Conservation (phyloP, 2,888 invertebrate genomes). For the Azorinus chamasolen region DNA sequence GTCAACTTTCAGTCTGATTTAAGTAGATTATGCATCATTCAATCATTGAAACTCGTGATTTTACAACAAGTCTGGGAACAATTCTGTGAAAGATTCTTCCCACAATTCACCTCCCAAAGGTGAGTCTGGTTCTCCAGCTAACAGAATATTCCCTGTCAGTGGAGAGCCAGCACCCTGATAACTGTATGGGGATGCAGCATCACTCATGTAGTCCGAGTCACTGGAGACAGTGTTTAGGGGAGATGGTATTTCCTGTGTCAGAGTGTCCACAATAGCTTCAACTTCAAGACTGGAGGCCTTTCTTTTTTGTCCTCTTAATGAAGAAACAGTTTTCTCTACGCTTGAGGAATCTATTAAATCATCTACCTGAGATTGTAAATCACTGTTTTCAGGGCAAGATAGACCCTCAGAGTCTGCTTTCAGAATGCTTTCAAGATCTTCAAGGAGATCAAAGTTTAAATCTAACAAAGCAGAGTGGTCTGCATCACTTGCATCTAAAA, state of each 20-base stretch:
- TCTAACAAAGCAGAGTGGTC: constrained; percentile 6
- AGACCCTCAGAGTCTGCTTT: constrained; percentile 65
- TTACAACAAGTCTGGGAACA: constrained; percentile 72
- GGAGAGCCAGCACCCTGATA: constrained; percentile 53
- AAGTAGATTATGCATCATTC: no score
- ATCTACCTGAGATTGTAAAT: constrained; percentile 51
- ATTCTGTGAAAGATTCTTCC: constrained; percentile 81
- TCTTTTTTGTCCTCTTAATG: constrained; percentile 50
- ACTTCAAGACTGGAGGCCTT: constrained; percentile 52
- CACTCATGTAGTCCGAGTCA: constrained; percentile 77
- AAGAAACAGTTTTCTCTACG: neutral
- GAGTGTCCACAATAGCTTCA: constrained; percentile 46
- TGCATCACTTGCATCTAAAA: constrained; percentile 3
- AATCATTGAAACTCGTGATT: no score
- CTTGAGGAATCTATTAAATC: constrained; percentile 7
- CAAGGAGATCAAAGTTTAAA: constrained; percentile 71
- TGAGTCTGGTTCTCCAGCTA: constrained; percentile 11
- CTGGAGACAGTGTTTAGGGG: constrained; percentile 28
- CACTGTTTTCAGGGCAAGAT: constrained; percentile 44
- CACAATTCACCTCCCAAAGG: constrained; percentile 72
- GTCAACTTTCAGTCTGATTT: no score
- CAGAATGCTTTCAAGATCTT: constrained; percentile 69
- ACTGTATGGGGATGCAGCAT: constrained; percentile 71
- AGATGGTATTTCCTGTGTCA: constrained; percentile 25
- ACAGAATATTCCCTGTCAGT: constrained; percentile 57